Evolutionary conservation across 2,888 invertebrate species (phyloP).

Genomic region (Patella caerulea): DNA sequence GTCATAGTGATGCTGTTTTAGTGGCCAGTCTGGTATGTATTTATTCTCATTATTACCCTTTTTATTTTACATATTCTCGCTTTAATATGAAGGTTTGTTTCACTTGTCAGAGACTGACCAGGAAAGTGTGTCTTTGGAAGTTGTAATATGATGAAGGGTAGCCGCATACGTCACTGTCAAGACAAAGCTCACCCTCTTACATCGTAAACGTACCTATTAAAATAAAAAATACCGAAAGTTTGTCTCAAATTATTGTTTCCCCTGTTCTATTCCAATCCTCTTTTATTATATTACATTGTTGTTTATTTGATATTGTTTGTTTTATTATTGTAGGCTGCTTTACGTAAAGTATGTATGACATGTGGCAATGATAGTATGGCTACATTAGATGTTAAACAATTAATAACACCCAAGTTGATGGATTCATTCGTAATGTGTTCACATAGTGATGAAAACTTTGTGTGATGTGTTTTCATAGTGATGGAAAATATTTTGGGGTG

Average conservation of each 20-base stretch:
- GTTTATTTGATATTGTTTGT: background rate
- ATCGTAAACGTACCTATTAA: too few relatives aligned
- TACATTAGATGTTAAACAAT: conserved; percentile 78
- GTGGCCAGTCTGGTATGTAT: conserved; percentile 78
- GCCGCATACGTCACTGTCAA: too few relatives aligned
- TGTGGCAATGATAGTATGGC: conserved; percentile 75
- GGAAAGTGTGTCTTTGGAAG: too few relatives aligned
- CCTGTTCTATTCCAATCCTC: too few relatives aligned
- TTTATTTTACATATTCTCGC: too few relatives aligned
- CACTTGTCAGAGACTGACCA: background rate
- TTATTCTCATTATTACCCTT: background rate
- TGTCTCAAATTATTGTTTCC: too few relatives aligned
- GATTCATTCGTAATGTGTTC: conserved; percentile 86
- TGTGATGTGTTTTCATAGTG: conserved; percentile 70
- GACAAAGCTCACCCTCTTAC: too few relatives aligned
- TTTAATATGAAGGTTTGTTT: background rate
- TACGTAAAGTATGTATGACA: conserved; percentile 77
- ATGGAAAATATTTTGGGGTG: too few relatives aligned
- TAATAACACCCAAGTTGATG: conserved; percentile 82
- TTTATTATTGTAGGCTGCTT: conserved; percentile 75
- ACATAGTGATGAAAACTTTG: conserved; percentile 85
- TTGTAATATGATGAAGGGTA: too few relatives aligned
- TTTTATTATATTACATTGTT: too few relatives aligned
- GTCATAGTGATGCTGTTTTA: conserved; percentile 79
- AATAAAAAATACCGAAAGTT: too few relatives aligned